Base-by-base conservation (phyloP, 1,140 invertebrate species). In the Varroa destructor region DNA sequence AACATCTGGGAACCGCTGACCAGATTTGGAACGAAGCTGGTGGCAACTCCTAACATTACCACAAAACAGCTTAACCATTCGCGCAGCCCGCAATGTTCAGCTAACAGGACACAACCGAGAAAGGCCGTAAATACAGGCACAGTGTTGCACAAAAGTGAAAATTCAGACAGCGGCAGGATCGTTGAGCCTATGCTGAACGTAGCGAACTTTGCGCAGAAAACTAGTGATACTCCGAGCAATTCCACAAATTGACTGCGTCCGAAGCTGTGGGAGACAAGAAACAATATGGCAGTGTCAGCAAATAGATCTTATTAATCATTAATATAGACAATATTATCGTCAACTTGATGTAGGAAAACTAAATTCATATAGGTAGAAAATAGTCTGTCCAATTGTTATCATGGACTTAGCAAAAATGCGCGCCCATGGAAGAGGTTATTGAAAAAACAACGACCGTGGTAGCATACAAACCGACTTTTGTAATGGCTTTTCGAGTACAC, bases 81-180 rank as follows among this genome's bases (percentile, higher is more conserved):
- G 12, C 61, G 40, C 3, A 67, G 40, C 40, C 61, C 61, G 36
- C 61, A 67, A 40, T 40, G 40, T 67, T 67, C 61, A 3, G 61
- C 14, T 3, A 67, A 8, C 10, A 67, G 61, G 14, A 40, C n/a
- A 37, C 61, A 67, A 37, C 61, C 61, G 61, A 67, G 8, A 2
- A 67, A 67, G 12, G 61, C 61, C 46, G 61, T 67, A 46, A 67
- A 67, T 8, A 67, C 61, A 43, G 61, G 61, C n/a, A 67, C 61
- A 2, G 61, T 67, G 46, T 67, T 67, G 61, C 61, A 67, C 12
- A 67, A 46, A 12, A 67, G 36, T 14, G 61, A 67, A 37, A 67
- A 67, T 37, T 67, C 61, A 14, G 61, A 67, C 37, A 67, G 36
- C 12, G 61, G 61, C 12, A 67, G 37, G 1, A 67, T 14, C 5